Conservation (phyloP, 2,888 invertebrate genomes). For the Liopterus haemorrhoidalis region DNA sequence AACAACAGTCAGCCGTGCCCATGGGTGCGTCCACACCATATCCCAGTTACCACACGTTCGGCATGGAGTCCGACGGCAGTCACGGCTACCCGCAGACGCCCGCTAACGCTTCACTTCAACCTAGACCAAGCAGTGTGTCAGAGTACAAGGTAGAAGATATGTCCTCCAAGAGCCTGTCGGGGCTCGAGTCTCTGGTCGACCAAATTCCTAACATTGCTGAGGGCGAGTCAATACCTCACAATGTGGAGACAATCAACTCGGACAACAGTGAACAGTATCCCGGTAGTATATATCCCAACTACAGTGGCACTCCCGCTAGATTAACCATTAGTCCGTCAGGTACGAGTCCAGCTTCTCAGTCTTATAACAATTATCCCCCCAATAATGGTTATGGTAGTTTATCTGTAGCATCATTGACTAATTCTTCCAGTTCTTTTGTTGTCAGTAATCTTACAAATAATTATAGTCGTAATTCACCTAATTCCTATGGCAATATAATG, state of each 20-base stretch:
- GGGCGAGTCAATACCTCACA: slow-evolving; percentile 47
- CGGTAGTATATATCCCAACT: slow-evolving; percentile 17
- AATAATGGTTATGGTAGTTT: slow-evolving; percentile 36
- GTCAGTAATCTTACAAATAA: slow-evolving; percentile 44
- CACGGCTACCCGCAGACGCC: slow-evolving; percentile 37
- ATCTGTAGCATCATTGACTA: slow-evolving; percentile 41
- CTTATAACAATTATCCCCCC: slow-evolving; percentile 33
- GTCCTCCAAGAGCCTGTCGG: slow-evolving; percentile 79
- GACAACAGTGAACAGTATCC: slow-evolving; percentile 16
- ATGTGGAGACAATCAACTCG: slow-evolving; percentile 12
- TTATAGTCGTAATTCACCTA: slow-evolving; percentile 34
- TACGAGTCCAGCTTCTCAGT: slow-evolving; percentile 41
- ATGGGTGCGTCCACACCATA: slow-evolving; percentile 39
- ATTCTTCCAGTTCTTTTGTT: slow-evolving; percentile 41
- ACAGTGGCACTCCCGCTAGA: slow-evolving; percentile 33
- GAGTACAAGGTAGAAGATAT: slow-evolving; percentile 57
- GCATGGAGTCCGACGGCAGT: slow-evolving; percentile 41
- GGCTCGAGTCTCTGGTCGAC: slow-evolving; percentile 82
- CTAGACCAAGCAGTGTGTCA: slow-evolving; percentile 44
- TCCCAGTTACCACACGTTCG: slow-evolving; percentile 43
- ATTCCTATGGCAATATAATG: slow-evolving; percentile 26
- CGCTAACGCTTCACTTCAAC: slow-evolving; percentile 37
- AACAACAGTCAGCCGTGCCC: slow-evolving; percentile 25
- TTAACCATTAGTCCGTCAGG: slow-evolving; percentile 40
- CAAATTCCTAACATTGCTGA: slow-evolving; percentile 86